A percentile compares a stretch with the other conserved stretches of the same genome.
Conservation (phyloP, 2,113 vertebrate species). For the Aptenodytes forsteri region DNA sequence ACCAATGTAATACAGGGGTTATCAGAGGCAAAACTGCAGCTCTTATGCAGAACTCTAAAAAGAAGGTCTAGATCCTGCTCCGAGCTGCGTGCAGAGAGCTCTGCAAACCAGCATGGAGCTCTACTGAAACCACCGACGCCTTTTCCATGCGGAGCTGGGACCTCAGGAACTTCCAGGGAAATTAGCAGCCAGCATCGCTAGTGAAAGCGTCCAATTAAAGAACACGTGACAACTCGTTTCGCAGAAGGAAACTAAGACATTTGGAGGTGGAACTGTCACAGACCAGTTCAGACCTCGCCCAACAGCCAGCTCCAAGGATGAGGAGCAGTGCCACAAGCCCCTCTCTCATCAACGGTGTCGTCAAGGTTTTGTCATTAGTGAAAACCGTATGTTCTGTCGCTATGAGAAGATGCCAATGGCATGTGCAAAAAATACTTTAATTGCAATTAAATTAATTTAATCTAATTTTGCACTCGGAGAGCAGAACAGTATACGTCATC, state of each 20-base stretch:
- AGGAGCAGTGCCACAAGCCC: neutral
- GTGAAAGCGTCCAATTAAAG: neutral
- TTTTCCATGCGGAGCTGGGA: neutral
- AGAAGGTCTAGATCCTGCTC: neutral
- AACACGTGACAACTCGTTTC: neutral
- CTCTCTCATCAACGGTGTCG: neutral
- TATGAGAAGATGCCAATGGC: neutral
- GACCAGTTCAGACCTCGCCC: neutral
- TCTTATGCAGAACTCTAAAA: neutral
- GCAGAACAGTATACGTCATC: neutral
- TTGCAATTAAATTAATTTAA: neutral
- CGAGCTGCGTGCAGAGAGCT: neutral
- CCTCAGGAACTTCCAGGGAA: neutral
- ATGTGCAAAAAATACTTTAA: neutral
- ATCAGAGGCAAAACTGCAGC: neutral
- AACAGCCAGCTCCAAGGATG: neutral
- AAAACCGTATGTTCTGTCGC: neutral
- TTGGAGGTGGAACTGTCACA: neutral
- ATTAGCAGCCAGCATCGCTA: neutral
- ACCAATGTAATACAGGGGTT: neutral
- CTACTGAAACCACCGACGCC: accelerated
- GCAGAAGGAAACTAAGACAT: neutral
- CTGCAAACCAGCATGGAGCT: neutral
- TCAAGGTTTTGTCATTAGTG: neutral
- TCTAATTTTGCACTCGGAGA: neutral